These are phyloP conservation scores for Elmis aenea DNA, from an alignment of 2,888 invertebrate genomes.

Conservation along the genomic window DNA sequence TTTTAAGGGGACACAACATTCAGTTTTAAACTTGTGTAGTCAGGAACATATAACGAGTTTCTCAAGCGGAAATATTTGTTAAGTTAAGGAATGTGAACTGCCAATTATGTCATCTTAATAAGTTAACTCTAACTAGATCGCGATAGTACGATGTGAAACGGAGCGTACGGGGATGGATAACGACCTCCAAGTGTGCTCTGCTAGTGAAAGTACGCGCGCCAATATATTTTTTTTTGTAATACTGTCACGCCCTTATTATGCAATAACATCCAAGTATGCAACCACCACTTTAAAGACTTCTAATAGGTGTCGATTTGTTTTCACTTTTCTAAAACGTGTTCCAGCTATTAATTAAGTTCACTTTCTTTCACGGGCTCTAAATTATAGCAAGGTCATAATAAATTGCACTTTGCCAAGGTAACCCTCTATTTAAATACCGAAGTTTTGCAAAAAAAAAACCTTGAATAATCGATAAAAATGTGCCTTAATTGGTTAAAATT, in stretches of 20 bases:
- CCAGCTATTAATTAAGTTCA: slow-evolving; percentile 19
- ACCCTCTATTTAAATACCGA: too few species aligned
- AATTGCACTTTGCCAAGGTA: too few species aligned
- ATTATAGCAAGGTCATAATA: too few species aligned
- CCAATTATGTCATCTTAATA: slow-evolving; percentile 4
- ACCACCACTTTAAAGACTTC: slow-evolving; percentile 21
- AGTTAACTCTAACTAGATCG: slow-evolving; percentile 4
- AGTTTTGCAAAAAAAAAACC: too few species aligned
- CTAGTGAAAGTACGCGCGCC: slow-evolving; percentile 32
- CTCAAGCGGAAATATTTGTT: neutral
- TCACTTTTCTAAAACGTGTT: slow-evolving; percentile 20
- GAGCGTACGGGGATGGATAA: slow-evolving; percentile 25
- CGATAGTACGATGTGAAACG: slow-evolving; percentile 12
- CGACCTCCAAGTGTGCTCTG: slow-evolving; percentile 15
- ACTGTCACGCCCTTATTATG: slow-evolving; percentile 32
- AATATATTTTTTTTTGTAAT: slow-evolving; percentile 20
- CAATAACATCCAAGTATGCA: slow-evolving; percentile 30
- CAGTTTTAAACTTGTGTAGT: slow-evolving; percentile 49
- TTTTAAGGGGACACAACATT: slow-evolving; percentile 68
- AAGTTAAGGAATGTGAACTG: slow-evolving; percentile 3
- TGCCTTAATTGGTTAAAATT: slow-evolving; percentile 18
- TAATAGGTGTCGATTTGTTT: slow-evolving; percentile 19
- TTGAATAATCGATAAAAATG: slow-evolving; percentile 10
- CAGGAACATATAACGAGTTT: neutral
- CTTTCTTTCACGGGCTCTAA: slow-evolving; percentile 14